Evolutionary conservation across 2,113 vertebrate genomes (phyloP), one percentile per base, ranked within the genome.

Genomic region (Tragelaphus strepsiceros): DNA sequence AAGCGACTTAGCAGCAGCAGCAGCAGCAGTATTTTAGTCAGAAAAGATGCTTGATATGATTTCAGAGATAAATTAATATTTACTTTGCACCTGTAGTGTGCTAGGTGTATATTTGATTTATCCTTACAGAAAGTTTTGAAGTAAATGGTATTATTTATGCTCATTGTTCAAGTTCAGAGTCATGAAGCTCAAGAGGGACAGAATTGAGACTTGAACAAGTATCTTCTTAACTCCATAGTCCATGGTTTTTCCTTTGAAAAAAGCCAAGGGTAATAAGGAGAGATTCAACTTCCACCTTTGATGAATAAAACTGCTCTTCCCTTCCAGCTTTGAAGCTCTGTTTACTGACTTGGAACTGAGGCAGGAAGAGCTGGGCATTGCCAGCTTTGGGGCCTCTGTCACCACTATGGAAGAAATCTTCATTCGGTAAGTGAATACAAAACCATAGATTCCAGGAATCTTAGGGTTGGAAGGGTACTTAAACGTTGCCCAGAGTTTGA

Each of bases 321-420:
- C 87, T 0, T 59, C 11, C 98, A 99, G 99, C 97, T 99, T 99
- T 95, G 99, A 99, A 97, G 98, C 99, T 88, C 98, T 99, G 64
- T 99, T 99, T 98, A 99, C 99, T 0, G 99, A 99, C 98, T 98
- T 99, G 98, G 99, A 99, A 98, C 99, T 99, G 98, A 99, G 99
- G 97, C 98, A 99, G 71, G 98, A 99, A 28, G 99, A 99, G 97
- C 96, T 99, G 97, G 99, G 99, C 86, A 99, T 99, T 0, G 99
- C 99, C 97, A 99, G 99, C 98, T 99, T 99, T 0, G 99, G 99
- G 0, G 99, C 99, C 10, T 99, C 99, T 0, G 99, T 99, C 71
- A 99, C 99, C 92, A 99, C 99, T 13, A 99, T 99, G 99, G 99
- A 99, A 96, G 99, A 99, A 77, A 99, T 99, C 88, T 99, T 99